Percentiles rank a stretch among this genome's conserved stretches.
phyloP scores from a whole-genome alignment of 2,113 vertebrate species.

The Onychostruthus taczanowskii region DNA sequence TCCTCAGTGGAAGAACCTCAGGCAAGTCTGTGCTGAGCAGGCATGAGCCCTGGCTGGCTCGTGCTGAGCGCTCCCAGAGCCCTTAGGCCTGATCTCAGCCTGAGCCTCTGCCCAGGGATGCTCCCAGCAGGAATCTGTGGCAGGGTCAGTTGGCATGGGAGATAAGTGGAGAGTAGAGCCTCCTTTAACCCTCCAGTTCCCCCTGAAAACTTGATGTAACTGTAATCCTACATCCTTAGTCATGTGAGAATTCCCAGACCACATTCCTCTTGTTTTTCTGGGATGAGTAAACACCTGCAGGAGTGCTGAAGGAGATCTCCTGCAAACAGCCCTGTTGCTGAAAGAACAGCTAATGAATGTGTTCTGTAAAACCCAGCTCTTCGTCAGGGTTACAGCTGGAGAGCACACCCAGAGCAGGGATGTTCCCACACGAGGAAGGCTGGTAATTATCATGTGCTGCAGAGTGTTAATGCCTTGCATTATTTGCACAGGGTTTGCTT shows the following conservation, averaged over 20 bases:
- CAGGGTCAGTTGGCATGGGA: not conserved
- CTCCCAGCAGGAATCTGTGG: not conserved
- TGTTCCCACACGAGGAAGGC: not conserved
- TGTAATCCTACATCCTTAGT: constrained; percentile 6
- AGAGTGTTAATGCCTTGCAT: not conserved
- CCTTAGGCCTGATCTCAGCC: not conserved
- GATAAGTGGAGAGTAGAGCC: not conserved
- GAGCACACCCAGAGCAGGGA: not conserved
- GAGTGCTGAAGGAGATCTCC: not conserved
- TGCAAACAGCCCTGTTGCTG: not conserved
- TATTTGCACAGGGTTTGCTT: not conserved
- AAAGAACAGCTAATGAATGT: not conserved
- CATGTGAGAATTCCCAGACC: constrained; percentile 7
- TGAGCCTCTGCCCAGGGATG: not conserved
- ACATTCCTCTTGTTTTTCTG: not conserved
- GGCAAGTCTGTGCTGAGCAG: not conserved
- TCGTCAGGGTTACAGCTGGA: not conserved
- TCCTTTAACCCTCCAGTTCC: not conserved
- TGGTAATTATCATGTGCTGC: not conserved
- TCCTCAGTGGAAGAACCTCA: not conserved
- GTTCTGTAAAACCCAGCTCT: not conserved
- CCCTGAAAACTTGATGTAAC: not conserved
- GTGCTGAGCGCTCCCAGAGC: not conserved
- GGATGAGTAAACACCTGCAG: not conserved
- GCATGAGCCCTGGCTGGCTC: not conserved